Base-by-base conservation (phyloP, 2,797 vertebrate species). In the Pantherophis alleghaniensis region DNA sequence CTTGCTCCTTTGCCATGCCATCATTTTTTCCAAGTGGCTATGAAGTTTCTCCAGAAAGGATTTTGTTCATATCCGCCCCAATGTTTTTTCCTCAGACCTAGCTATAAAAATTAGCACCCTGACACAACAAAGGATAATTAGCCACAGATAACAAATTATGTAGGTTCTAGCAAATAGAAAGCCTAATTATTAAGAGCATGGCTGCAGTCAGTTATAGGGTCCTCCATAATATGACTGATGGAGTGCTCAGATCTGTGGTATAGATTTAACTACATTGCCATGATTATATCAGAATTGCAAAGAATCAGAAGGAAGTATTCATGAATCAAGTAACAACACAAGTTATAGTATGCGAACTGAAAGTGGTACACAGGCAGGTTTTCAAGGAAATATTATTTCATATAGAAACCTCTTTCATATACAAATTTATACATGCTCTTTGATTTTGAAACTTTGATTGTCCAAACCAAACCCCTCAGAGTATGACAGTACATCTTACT, bases 91-190 rank as follows among this genome's bases (percentile, higher is more conserved):
- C 94, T 87, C 94, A 95, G 96, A 94, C 90, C 92, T 91, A 32
- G 91, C 94, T 94, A 96, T 94, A 97, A 95, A 96, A 96, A 95
- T 96, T 96, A 97, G 94, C 94, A 94, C 89, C 91, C 91, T 95
- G 94, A 91, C 47, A 94, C 99, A 98, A 98, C 98, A 98, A 99
- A 98, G 98, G 98, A 98, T 98, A 99, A 99, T 99, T 99, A 99
- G 98, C 98, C 98, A 98, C 98, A 98, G 98, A 99, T 99, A 99
- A 99, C 98, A 98, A 98, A 99, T 98, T 98, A 99, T 98, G 98
- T 98, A 98, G 97, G 97, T 97, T 98, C 98, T 98, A 98, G 98
- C 97, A 95, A 98, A 99, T 98, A 98, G 97, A 98, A 97, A 97
- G 98, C 96, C 98, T 98, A 98, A 99, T 99, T 99, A 99, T 98